phyloP scores from a whole-genome alignment of 1,140 invertebrate species.

The Heliconius melpomene region DNA sequence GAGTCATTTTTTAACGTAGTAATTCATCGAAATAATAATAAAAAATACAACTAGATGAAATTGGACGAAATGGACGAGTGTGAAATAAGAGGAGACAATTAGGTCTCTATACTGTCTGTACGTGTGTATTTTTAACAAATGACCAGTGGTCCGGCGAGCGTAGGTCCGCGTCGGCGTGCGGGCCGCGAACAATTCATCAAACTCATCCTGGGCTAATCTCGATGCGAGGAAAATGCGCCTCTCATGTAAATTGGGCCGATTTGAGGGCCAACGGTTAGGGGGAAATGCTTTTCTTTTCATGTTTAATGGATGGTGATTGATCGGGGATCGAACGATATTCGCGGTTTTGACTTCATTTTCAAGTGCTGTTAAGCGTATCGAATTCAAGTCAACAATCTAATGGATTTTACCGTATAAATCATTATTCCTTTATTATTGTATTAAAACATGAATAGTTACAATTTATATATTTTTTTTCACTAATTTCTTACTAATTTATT shows the following conservation, averaged over 20 bases:
- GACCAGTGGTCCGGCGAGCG: slow-evolving; percentile 56
- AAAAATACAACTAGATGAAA: slow-evolving; percentile 26
- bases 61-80: slow-evolving; percentile 68
- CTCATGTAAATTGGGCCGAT: slow-evolving; percentile 81
- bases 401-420: slow-evolving; percentile 14
- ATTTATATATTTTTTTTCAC: no score
- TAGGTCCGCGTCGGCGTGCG: slow-evolving; percentile 47
- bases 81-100: slow-evolving; percentile 81
- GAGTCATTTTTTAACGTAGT: no score
- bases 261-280: slow-evolving; percentile 76
- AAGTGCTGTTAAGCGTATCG: slow-evolving; percentile 67
- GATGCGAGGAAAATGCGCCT: slow-evolving; percentile 80
- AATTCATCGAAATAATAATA: slow-evolving; percentile 15
- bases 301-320: slow-evolving; percentile 81
- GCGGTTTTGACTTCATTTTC: slow-evolving; percentile 76
- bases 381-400: slow-evolving; percentile 30
- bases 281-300: slow-evolving; percentile 80
- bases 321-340: slow-evolving; percentile 76
- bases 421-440: background rate
- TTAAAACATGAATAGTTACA: no score
- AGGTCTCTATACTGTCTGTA: slow-evolving; percentile 61
- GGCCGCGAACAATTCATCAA: slow-evolving; percentile 78
- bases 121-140: slow-evolving; percentile 80
- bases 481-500: background rate
- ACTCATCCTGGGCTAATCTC: slow-evolving; percentile 80